Conservation (phyloP, 2,113 vertebrate genomes). For the Riparia riparia region DNA sequence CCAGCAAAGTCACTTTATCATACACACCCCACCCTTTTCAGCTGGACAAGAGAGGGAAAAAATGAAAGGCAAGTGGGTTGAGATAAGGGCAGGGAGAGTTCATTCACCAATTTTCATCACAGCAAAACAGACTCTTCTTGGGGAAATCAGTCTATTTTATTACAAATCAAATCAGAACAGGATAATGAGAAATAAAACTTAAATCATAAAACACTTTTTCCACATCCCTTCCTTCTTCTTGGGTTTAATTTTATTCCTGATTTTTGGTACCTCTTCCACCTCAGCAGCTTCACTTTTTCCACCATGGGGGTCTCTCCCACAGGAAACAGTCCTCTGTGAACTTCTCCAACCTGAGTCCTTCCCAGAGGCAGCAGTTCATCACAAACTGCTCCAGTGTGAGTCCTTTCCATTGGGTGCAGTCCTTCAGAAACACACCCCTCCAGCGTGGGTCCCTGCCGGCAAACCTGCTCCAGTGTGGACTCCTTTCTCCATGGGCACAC, state of each 20-base stretch:
- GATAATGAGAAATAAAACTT: neutral
- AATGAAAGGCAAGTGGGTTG: neutral
- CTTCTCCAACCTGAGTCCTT: neutral
- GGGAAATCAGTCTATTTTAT: neutral
- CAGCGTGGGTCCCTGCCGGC: rapidly evolving
- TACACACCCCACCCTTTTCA: neutral
- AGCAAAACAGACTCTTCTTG: neutral
- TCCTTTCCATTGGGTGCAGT: neutral
- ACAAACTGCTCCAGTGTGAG: no score
- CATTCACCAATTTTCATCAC: neutral
- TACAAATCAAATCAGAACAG: neutral
- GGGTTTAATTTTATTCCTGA: neutral
- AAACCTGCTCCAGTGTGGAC: neutral
- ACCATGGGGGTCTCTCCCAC: rapidly evolving
- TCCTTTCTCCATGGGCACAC: neutral
- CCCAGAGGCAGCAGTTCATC: neutral
- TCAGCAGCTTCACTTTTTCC: neutral
- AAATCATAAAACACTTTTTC: neutral
- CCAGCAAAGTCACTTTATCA: neutral
- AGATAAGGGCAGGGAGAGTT: neutral
- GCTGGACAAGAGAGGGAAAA: neutral
- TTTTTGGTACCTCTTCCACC: neutral
- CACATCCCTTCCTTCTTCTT: neutral
- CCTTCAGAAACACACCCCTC: neutral
- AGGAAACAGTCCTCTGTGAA: neutral